Conservation (phyloP, 2,888 invertebrate species). For the Nephrocerus scutellatus region DNA sequence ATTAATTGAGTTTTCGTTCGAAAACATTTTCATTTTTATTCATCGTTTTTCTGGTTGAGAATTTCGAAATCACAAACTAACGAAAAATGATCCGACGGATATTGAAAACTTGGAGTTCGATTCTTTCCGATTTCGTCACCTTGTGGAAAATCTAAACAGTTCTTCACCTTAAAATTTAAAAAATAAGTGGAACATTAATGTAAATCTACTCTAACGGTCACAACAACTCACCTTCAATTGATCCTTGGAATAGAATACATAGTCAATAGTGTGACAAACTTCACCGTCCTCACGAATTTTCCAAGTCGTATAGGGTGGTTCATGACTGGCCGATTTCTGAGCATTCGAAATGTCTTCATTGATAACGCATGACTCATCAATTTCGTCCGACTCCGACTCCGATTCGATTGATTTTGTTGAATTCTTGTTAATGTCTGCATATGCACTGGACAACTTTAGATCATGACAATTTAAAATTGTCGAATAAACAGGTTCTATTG, state of each 20-base stretch:
- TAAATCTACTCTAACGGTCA: not conserved
- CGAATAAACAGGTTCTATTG: constrained; percentile 61
- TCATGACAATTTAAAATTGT: constrained; percentile 51
- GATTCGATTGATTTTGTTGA: constrained; percentile 11
- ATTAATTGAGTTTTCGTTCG: constrained; percentile 23
- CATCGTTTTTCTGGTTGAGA: constrained; percentile 21
- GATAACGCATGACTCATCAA: constrained; percentile 22
- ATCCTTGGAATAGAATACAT: constrained; percentile 59
- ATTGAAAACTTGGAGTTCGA: constrained; percentile 60
- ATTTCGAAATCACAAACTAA: constrained; percentile 59
- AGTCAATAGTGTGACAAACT: constrained; percentile 67
- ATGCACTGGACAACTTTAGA: constrained; percentile 51
- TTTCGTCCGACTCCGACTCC: constrained; percentile 20
- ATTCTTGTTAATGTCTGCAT: constrained; percentile 45
- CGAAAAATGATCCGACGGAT: constrained; percentile 73
- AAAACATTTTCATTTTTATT: constrained; percentile 1
- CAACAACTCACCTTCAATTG: constrained; percentile 50
- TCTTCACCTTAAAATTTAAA: constrained; percentile 35
- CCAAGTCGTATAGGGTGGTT: constrained; percentile 71
- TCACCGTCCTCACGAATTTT: constrained; percentile 66
- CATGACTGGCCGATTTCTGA: constrained; percentile 46
- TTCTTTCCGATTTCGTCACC: constrained; percentile 60
- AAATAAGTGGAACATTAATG: not conserved
- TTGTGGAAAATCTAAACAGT: constrained; percentile 52
- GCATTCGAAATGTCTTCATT: constrained; percentile 20